Evolutionary conservation across 2,797 vertebrate genomes (phyloP), one percentile per base, ranked within the genome.

Genomic region (Xiphorhynchus erythropygius): DNA sequence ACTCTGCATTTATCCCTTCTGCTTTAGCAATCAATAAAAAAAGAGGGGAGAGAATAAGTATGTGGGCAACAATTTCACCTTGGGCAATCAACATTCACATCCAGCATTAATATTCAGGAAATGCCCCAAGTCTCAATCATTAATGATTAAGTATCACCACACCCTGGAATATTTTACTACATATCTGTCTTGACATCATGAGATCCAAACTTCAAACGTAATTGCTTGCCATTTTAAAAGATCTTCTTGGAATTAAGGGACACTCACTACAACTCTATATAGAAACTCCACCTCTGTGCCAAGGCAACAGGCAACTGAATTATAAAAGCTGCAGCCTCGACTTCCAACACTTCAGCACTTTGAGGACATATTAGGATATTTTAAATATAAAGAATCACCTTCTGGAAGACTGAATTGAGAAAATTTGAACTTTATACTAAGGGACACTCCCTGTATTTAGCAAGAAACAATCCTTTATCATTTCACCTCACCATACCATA

Each of bases 41-140:
- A 60, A 39, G 27, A 82, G 17, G 16, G 37, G 12, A 52, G 30
- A 76, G 49, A 89, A 50, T 44, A 73, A 85, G 21, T 32, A 89
- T 89, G 55, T 67, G 55, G 50, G 71, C 69, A 89, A 68, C 84
- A 42, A 87, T 77, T 95, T 88, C 57, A 87, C 81, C 35, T 37
- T n/a, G 55, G 84, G 87, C 89, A 91, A 94, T 90, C 75, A 69
- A 73, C 87, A 90, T 64, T 83, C 87, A 95, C 33, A 93, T 49
- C 69, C 90, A 91, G 76, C 68, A 94, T 93, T 94, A 96, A 96
- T 94, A 96, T 93, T 94, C 93, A 95, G 88, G 85, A 96, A 97
- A 94, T 74, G 52, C 83, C 89, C 85, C 83, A 95, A 95, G 85
- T 95, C 95, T 88, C 87, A 94, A 89, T 95, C 95, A 94, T 83